Base-by-base conservation (phyloP, 2,113 vertebrate genomes). In the Colistium nudipinnis region DNA sequence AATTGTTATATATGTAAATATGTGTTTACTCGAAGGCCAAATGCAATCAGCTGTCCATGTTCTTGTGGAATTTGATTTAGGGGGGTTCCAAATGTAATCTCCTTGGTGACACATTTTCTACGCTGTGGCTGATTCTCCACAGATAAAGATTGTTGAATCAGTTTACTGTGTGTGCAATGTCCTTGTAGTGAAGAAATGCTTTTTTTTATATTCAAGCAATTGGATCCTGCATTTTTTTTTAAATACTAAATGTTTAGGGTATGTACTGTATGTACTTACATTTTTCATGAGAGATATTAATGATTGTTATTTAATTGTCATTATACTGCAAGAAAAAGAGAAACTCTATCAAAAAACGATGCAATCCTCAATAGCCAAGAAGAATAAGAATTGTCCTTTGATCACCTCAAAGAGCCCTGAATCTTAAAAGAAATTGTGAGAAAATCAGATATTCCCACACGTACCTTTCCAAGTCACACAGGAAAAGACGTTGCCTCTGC, bases 381-480 rank as follows among this genome's bases (percentile, higher is more conserved):
- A 41, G 24, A 43, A 13, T 13, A 4, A n/a, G 24, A 43, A 19
- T 14, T 3, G 0, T 13, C n/a, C 20, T 75, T 53, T 41, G 20
- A 75, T 35, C 0, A 7, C 10, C 52, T 59, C 20, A 39, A 71
- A 74, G 44, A 22, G 22, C 4, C 27, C 30, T 6, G 8, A 72
- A 33, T 45, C 13, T 1, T n/a, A 62, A 78, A 52, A 48, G 31
- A 41, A 65, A 62, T 47, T 1, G n/a, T 66, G 49, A 64, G 57
- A 59, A 75, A 70, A 51, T 17, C 31, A 16, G 35, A n/a, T 33
- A 57, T 72, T 81, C 45, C 60, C 43, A 38, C 33, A 20, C 43
- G 7, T 16, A 17, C 22, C 1, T 2, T 52, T 47, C 24, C 0
- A 43, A 57, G 25, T 30, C 51, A 41, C 61, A 48, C 6, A 41